These are phyloP conservation scores for Smittia aterrima DNA, from an alignment of 2,888 invertebrate genomes.

Conservation along the genomic window DNA sequence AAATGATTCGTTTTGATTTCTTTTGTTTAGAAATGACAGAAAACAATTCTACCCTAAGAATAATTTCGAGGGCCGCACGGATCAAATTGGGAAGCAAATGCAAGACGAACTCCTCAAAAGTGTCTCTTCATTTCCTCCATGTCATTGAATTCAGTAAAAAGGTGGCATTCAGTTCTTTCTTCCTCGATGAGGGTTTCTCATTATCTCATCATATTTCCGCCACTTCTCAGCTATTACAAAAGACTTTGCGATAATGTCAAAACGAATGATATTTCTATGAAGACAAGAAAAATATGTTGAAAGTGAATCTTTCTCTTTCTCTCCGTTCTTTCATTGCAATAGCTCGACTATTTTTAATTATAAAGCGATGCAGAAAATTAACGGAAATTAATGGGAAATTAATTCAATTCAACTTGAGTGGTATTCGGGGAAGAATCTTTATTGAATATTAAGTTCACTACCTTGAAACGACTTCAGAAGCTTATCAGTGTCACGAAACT, in stretches of 20 bases:
- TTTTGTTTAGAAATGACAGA: neutral
- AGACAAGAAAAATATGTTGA: neutral
- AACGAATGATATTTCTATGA: neutral
- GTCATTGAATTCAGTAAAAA: neutral
- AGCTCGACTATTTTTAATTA: constrained; percentile 7
- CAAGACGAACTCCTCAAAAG: neutral
- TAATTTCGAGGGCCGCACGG: neutral
- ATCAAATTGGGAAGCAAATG: neutral
- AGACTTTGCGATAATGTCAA: constrained; percentile 4
- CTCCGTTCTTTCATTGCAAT: too few relatives aligned
- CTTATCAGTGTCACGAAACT: neutral
- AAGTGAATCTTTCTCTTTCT: neutral
- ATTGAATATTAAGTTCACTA: neutral
- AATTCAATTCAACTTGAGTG: too few relatives aligned
- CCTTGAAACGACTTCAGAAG: neutral
- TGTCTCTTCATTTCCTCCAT: constrained; percentile 16
- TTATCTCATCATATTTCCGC: constrained; percentile 21
- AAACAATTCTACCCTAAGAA: neutral
- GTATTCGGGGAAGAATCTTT: too few relatives aligned
- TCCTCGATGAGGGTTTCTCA: constrained; percentile 12
- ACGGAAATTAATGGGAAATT: constrained; percentile 24
- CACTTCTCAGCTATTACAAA: neutral
- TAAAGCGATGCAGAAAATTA: neutral
- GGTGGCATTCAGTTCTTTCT: neutral
- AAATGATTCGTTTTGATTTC: neutral